These are phyloP conservation scores for Polyodon spathula DNA, from an alignment of 2,113 vertebrate species.

Conservation along the genomic window DNA sequence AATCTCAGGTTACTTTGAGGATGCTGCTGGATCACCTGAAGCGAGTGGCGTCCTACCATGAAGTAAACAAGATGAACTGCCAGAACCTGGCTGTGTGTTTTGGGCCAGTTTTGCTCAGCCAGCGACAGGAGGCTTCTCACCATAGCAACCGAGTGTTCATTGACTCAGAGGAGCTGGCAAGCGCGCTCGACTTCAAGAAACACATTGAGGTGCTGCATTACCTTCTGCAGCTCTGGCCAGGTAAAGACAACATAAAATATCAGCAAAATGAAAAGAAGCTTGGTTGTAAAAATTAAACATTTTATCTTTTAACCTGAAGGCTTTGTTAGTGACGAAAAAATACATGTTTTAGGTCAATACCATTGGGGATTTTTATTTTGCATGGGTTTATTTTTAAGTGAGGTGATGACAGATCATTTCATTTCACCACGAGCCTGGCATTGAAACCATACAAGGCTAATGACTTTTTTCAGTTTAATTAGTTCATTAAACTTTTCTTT, in stretches of 20 bases:
- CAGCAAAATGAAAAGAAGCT: no score
- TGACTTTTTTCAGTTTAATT: no score
- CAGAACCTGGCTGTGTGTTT: constrained; percentile 98
- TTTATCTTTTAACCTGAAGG: no score
- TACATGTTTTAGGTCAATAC: no score
- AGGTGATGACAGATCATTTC: no score
- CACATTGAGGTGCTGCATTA: constrained; percentile 98
- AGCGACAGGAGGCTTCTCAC: constrained; percentile 79
- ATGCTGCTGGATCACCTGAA: constrained; percentile 92
- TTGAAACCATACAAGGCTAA: no score
- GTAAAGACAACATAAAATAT: constrained; percentile 38
- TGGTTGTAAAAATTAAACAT: no score
- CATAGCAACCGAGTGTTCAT: constrained; percentile 89
- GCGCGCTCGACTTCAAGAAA: constrained; percentile 95
- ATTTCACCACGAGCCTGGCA: no score
- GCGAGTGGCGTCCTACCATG: constrained; percentile 84
- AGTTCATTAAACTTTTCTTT: no score
- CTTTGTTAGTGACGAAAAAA: no score
- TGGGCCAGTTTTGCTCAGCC: constrained; percentile 87
- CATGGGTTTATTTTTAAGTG: no score
- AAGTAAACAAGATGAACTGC: constrained; percentile 95
- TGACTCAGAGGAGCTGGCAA: constrained; percentile 92
- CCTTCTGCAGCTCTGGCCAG: constrained; percentile 94
- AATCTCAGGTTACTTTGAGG: constrained; percentile 71
- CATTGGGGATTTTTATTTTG: no score